phyloP scores from a whole-genome alignment of 2,113 vertebrate species.

The Scolopax mira region DNA sequence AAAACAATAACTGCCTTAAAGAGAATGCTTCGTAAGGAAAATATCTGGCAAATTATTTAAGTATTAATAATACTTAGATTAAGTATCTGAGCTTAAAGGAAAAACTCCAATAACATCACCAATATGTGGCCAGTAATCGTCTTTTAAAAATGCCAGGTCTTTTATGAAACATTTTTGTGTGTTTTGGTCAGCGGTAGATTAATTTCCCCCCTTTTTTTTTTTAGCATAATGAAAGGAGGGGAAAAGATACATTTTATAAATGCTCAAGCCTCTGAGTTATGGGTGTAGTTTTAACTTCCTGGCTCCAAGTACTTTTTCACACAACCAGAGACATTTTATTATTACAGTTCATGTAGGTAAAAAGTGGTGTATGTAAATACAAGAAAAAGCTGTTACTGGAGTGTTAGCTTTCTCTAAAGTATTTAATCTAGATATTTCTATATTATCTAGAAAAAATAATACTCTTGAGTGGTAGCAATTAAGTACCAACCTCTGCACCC shows the following conservation, averaged over 20 bases:
- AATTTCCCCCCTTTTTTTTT: not conserved
- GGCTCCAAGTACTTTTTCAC: not conserved
- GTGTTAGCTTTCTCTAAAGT: not conserved
- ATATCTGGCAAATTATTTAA: not conserved
- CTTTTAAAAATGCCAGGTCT: not conserved
- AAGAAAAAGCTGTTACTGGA: not conserved
- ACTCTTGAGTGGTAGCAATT: not conserved
- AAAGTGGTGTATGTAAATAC: not conserved
- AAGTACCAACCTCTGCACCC: not conserved
- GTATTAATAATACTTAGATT: not conserved
- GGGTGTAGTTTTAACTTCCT: not conserved
- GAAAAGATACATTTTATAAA: not conserved
- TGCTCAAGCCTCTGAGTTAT: not conserved
- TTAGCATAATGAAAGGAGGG: not conserved
- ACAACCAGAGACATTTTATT: not conserved
- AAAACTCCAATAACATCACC: not conserved
- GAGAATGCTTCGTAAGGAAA: not conserved
- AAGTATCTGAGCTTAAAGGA: not conserved
- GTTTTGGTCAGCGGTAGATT: not conserved
- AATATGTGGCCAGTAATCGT: not conserved
- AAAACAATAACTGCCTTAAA: not conserved
- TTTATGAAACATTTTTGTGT: not conserved
- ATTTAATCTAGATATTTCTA: not conserved
- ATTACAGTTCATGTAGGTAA: not conserved
- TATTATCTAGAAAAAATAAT: not conserved